Conservation (phyloP, 2,113 vertebrate genomes). For the Isichthys henryi region DNA sequence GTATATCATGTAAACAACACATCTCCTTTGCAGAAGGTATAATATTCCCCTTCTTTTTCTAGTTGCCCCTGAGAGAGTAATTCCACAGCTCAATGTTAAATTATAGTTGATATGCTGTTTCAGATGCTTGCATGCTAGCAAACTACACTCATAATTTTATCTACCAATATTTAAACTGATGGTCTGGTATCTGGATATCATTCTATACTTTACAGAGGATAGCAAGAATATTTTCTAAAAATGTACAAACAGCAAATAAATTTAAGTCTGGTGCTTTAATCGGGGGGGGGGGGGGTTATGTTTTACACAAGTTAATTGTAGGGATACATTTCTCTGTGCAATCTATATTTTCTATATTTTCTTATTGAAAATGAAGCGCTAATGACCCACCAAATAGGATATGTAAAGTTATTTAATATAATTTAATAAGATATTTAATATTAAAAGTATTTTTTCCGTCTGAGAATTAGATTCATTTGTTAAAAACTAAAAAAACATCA, state of each 20-base stretch:
- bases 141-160: background rate
- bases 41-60: background rate
- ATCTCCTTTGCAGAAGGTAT: background rate
- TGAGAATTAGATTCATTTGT: background rate
- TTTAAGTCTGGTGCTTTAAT: background rate
- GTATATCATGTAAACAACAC: background rate
- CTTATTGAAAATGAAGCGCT: background rate
- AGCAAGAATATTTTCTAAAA: background rate
- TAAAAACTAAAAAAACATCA: background rate
- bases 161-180: background rate
- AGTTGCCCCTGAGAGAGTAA: background rate
- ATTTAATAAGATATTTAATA: background rate
- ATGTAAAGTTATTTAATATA: background rate
- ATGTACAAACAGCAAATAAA: background rate
- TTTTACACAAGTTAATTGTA: background rate
- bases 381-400: background rate
- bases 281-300: background rate
- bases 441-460: background rate
- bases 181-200: background rate
- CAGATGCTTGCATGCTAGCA: background rate
- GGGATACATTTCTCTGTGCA: background rate
- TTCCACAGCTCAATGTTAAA: background rate
- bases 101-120: background rate
- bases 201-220: background rate
- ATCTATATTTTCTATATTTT: background rate